Evolutionary conservation across 37 sponge, comb jelly and placozoan genomes (phyloP).

Genomic region (Lycopodina hypogea): DNA sequence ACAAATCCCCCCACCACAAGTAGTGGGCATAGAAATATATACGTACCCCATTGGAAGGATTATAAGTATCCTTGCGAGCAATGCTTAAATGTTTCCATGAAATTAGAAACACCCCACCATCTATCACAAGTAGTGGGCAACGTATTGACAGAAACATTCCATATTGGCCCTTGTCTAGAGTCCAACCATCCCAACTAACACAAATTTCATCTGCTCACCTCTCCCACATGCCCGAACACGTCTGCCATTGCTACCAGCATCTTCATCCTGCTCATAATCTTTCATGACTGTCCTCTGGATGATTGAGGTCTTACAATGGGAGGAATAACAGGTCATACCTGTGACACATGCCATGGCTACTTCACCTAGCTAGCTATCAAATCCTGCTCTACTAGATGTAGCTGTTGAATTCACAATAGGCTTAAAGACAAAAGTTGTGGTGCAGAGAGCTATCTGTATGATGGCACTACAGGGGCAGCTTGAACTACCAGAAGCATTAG

Average conservation of each 20-base stretch:
- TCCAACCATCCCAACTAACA: constrained; percentile 39
- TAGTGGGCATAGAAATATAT: too few relatives aligned
- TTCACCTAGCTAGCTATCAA: constrained; percentile 56
- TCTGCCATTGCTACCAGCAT: not conserved
- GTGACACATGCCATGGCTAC: constrained; percentile 27
- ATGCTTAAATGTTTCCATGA: too few relatives aligned
- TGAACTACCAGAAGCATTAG: constrained; percentile 48
- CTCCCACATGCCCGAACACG: not conserved
- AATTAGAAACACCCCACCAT: too few relatives aligned
- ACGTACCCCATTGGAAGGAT: too few relatives aligned
- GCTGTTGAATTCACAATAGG: not conserved
- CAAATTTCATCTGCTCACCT: constrained; percentile 8
- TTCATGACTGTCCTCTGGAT: constrained; percentile 58
- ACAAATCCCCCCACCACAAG: too few relatives aligned
- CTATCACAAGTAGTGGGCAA: too few relatives aligned
- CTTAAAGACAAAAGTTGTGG: not conserved
- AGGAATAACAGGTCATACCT: constrained; percentile 34
- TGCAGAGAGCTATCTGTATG: constrained; percentile 42
- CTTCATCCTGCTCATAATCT: constrained; percentile 5
- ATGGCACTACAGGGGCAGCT: constrained; percentile 55
- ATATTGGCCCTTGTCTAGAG: not conserved
- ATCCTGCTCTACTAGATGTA: not conserved
- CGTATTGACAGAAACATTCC: too few relatives aligned
- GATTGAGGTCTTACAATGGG: constrained; percentile 46
- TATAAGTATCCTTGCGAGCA: too few relatives aligned